A percentile compares a stretch with the other conserved stretches of the same genome.
Evolutionary conservation across 2,888 invertebrate genomes (phyloP).

Genomic region (Tenthredo scrophulariae): DNA sequence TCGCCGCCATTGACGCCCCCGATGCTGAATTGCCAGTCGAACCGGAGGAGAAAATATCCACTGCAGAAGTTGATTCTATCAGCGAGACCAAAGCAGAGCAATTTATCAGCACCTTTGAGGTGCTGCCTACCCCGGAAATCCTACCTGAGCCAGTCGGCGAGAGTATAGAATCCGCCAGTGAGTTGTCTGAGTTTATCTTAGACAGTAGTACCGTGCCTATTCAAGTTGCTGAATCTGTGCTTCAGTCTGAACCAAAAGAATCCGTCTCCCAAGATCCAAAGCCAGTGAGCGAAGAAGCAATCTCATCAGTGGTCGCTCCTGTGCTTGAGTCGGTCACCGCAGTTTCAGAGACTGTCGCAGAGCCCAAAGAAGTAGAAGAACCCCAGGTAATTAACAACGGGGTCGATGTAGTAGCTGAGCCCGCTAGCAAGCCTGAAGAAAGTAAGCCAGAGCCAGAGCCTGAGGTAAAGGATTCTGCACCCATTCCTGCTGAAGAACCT

Average conservation of each 20-base stretch:
- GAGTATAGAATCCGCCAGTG: neutral
- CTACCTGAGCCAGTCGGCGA: constrained; percentile 30
- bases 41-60: constrained; percentile 9
- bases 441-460: neutral
- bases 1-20: neutral
- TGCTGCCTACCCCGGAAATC: constrained; percentile 9
- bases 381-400: neutral
- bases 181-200: constrained; percentile 32
- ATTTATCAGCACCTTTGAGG: neutral
- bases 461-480: constrained; percentile 18
- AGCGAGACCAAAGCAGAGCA: neutral
- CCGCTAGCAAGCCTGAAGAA: constrained; percentile 1
- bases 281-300: constrained; percentile 66
- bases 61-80: constrained; percentile 40
- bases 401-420: neutral
- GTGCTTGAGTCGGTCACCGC: constrained; percentile 69
- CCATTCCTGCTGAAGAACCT: constrained; percentile 44
- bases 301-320: constrained; percentile 69
- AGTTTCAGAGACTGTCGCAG: constrained; percentile 62
- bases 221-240: constrained; percentile 75
- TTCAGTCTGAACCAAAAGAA: constrained; percentile 73
- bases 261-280: constrained; percentile 68
- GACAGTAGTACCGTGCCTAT: constrained; percentile 72
- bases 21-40: constrained; percentile 33
- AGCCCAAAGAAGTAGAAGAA: constrained; percentile 29